These are phyloP conservation scores for Malacoraja senta DNA, from an alignment of 2,797 vertebrate species.

Conservation along the genomic window DNA sequence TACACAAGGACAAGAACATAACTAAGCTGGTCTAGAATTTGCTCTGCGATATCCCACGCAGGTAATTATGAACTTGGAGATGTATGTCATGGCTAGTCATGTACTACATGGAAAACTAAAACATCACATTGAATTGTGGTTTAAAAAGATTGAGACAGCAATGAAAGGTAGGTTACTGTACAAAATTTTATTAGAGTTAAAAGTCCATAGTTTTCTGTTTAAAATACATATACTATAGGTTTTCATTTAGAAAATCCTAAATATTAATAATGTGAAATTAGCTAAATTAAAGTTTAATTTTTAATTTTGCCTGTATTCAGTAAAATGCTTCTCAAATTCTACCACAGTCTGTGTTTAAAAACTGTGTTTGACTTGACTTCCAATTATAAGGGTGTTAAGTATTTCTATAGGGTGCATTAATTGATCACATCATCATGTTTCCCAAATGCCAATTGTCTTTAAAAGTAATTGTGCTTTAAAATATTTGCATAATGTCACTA, in stretches of 20 bases:
- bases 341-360: slow-evolving; percentile 37
- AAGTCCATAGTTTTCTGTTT: slow-evolving; percentile 64
- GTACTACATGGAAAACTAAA: neutral
- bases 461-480: slow-evolving; percentile 67
- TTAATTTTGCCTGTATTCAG: neutral
- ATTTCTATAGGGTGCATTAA: neutral
- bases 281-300: slow-evolving; percentile 26
- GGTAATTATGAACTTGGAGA: neutral
- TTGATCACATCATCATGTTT: slow-evolving; percentile 36
- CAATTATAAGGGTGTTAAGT: slow-evolving; percentile 26
- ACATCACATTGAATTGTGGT: neutral
- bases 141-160: slow-evolving; percentile 56
- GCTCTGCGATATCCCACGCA: neutral
- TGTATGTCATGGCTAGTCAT: no score
- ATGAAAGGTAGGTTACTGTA: slow-evolving; percentile 60
- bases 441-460: slow-evolving; percentile 65
- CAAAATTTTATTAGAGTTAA: slow-evolving; percentile 73
- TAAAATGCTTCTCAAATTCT: slow-evolving; percentile 19
- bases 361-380: slow-evolving; percentile 33
- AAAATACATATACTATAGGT: slow-evolving; percentile 65
- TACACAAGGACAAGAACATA: neutral
- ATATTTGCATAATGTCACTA: slow-evolving; percentile 58
- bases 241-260: slow-evolving; percentile 54
- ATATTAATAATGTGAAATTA: slow-evolving; percentile 40
- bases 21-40: neutral